phyloP scores from a whole-genome alignment of 2,113 vertebrate species.

The Apus apus region DNA sequence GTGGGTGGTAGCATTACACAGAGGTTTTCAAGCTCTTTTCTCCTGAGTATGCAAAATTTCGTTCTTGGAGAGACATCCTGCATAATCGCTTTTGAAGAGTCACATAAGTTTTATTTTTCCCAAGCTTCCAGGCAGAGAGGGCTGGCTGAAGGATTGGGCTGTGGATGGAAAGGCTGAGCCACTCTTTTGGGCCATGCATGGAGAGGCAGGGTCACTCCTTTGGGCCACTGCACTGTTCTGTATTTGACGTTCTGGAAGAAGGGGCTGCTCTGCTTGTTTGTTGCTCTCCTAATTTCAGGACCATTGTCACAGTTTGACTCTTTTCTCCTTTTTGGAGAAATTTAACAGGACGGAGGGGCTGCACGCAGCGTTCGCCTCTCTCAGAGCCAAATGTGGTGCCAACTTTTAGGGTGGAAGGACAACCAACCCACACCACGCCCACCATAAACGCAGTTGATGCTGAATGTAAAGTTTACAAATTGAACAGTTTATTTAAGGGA shows the following conservation, averaged over 20 bases:
- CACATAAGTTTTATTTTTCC: neutral
- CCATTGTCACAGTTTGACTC: too few relatives aligned
- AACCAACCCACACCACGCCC: too few relatives aligned
- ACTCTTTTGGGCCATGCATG: neutral
- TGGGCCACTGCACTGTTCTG: neutral
- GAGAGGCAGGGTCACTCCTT: neutral
- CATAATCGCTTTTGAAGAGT: neutral
- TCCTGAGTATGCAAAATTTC: neutral
- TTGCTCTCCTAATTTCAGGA: neutral
- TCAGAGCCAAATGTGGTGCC: too few relatives aligned
- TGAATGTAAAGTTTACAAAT: too few relatives aligned
- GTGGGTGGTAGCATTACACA: neutral
- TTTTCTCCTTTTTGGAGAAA: too few relatives aligned
- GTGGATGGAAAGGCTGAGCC: neutral
- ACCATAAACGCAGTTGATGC: too few relatives aligned
- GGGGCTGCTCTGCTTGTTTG: neutral
- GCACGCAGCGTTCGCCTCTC: too few relatives aligned
- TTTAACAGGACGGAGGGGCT: too few relatives aligned
- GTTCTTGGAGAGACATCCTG: neutral
- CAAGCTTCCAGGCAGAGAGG: neutral
- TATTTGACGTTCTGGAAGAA: neutral
- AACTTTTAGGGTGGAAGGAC: too few relatives aligned
- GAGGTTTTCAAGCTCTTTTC: neutral
- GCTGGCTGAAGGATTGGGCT: neutral
- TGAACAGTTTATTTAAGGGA: too few relatives aligned